phyloP scores from a whole-genome alignment of 2,113 vertebrate species.

The Megaceryle maxima region DNA sequence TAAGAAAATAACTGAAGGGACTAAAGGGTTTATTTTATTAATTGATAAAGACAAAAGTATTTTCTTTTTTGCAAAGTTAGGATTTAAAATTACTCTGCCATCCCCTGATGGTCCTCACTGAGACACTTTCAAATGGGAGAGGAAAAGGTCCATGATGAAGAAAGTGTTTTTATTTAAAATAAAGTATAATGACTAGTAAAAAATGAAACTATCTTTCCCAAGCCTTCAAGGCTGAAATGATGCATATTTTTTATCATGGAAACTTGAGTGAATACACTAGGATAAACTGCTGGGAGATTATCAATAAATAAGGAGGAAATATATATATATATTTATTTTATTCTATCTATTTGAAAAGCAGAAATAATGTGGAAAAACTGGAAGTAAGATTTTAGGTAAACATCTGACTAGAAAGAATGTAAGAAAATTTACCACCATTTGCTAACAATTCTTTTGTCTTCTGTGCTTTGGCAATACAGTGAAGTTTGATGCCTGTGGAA shows the following conservation, averaged over 20 bases:
- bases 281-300: background rate
- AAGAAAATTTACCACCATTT: background rate
- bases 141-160: background rate
- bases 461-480: background rate
- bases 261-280: background rate
- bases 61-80: background rate
- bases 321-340: too few relatives aligned
- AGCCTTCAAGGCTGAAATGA: background rate
- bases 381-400: background rate
- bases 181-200: background rate
- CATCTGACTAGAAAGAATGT: background rate
- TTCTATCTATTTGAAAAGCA: background rate
- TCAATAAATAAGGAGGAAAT: background rate
- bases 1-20: background rate
- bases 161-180: slow-evolving; percentile 2
- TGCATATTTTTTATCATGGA: background rate
- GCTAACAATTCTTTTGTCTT: background rate
- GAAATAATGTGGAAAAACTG: background rate
- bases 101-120: background rate
- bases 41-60: background rate
- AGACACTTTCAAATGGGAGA: background rate
- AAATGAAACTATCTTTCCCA: background rate
- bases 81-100: background rate
- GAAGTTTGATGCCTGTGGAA: background rate
- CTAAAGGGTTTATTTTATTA: background rate